Percentiles rank a stretch among this genome's conserved stretches.
These are phyloP conservation scores for Zeugodacus cucurbitae DNA, from an alignment of 1,140 invertebrate species.

Conservation along the genomic window DNA sequence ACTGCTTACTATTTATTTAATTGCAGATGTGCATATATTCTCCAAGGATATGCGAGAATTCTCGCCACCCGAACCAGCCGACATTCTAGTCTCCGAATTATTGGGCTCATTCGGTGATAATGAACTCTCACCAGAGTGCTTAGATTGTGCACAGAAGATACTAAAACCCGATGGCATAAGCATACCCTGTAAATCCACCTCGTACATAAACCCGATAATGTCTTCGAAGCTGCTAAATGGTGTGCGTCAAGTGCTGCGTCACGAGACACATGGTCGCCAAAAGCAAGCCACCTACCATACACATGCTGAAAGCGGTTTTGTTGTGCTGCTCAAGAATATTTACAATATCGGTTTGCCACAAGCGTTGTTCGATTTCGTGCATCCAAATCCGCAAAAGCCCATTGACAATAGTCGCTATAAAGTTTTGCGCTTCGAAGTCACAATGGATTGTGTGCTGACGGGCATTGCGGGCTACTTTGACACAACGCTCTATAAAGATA, in stretches of 20 bases:
- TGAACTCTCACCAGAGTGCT: conserved; percentile 97
- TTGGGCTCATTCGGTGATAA: conserved; percentile 98
- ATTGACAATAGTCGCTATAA: conserved; percentile 84
- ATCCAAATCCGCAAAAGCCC: conserved; percentile 78
- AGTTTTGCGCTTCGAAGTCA: conserved; percentile 76
- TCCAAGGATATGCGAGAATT: conserved; percentile 93
- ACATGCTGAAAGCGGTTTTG: conserved; percentile 91
- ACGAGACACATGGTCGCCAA: conserved; percentile 49
- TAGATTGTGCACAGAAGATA: conserved; percentile 93
- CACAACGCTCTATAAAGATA: conserved; percentile 83
- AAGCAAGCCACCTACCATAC: conserved; percentile 75
- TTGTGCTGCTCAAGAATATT: conserved; percentile 92
- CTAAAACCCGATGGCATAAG: conserved; percentile 91
- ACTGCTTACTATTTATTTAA: neutral
- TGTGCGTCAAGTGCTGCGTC: conserved; percentile 57
- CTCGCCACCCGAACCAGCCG: conserved; percentile 83
- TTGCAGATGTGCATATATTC: conserved; percentile 74
- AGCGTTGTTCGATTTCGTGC: conserved; percentile 86
- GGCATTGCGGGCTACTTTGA: conserved; percentile 98
- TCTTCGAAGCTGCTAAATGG: conserved; percentile 67
- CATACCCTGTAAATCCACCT: conserved; percentile 92
- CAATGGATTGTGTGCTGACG: conserved; percentile 84
- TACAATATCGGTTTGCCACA: conserved; percentile 84
- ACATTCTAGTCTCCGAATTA: conserved; percentile 97
- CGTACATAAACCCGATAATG: conserved; percentile 86